Evolutionary conservation across 2,797 vertebrate species (phyloP).

Genomic region (Tamandua tetradactyla): DNA sequence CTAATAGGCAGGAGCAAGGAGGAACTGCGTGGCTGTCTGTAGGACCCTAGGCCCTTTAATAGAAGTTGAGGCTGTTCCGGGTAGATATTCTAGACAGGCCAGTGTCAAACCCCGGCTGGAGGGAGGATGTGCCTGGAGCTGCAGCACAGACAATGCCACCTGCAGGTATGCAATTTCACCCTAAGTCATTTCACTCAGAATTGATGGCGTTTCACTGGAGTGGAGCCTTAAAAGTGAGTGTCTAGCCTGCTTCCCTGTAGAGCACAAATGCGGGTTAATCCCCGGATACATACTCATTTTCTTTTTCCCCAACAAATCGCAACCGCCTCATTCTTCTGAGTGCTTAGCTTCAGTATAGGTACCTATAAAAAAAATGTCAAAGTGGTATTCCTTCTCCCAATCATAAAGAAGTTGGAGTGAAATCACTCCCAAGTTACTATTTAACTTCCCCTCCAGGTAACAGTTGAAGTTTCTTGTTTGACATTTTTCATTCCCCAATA

Average conservation of each 20-base stretch:
- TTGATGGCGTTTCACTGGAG: conserved; percentile 36
- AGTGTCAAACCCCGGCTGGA: neutral
- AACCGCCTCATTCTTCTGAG: conserved; percentile 31
- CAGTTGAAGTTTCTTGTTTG: conserved; percentile 81
- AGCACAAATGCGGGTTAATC: conserved; percentile 63
- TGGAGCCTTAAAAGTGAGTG: conserved; percentile 53
- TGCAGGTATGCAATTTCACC: conserved; percentile 19
- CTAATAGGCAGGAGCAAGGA: rapidly evolving
- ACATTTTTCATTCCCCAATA: conserved; percentile 56
- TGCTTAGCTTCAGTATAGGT: neutral
- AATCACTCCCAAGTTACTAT: conserved; percentile 75
- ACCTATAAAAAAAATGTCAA: conserved; percentile 69
- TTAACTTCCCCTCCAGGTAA: conserved; percentile 82
- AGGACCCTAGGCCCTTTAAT: neutral
- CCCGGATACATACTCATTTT: conserved; percentile 64
- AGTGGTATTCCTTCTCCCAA: conserved; percentile 22
- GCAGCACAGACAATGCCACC: neutral
- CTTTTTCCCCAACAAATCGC: conserved; percentile 57
- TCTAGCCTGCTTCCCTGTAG: conserved; percentile 43
- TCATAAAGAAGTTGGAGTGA: conserved; percentile 54
- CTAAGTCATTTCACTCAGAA: conserved; percentile 61
- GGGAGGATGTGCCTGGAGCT: neutral
- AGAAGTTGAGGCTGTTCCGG: no score
- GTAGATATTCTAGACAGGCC: neutral
- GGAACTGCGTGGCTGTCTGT: neutral